These are phyloP conservation scores for Botia kubotai DNA, from an alignment of 2,797 vertebrate genomes.

Conservation along the genomic window DNA sequence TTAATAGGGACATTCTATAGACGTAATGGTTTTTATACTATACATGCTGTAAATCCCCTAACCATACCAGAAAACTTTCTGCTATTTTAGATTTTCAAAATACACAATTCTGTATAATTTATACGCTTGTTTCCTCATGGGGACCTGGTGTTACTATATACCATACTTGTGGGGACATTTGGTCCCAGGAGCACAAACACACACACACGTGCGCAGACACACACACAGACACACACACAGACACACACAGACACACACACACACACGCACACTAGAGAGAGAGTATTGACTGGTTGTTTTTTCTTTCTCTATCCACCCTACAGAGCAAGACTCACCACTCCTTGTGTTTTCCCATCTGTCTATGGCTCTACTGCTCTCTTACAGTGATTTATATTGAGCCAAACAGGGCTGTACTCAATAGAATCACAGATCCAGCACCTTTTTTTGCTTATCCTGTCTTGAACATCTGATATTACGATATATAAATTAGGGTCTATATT, in stretches of 20 bases:
- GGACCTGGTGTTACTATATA: too few relatives aligned
- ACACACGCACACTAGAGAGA: neutral
- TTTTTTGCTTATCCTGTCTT: slow-evolving; percentile 9
- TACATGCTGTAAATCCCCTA: too few relatives aligned
- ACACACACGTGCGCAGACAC: slow-evolving; percentile 1
- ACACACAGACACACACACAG: neutral
- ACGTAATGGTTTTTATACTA: too few relatives aligned
- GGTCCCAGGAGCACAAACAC: neutral
- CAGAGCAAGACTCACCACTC: slow-evolving; percentile 46
- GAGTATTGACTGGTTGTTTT: slow-evolving; percentile 48
- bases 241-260: neutral
- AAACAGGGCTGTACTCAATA: slow-evolving; percentile 28
- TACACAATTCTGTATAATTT: too few relatives aligned
- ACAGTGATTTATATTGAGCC: slow-evolving; percentile 41
- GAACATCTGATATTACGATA: neutral
- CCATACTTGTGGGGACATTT: too few relatives aligned
- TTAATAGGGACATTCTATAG: too few relatives aligned
- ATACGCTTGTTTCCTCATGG: too few relatives aligned
- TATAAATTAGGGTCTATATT: neutral
- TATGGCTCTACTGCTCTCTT: slow-evolving; percentile 34
- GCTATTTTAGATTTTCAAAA: too few relatives aligned
- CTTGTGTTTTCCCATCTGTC: slow-evolving; percentile 54
- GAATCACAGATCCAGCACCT: slow-evolving; percentile 15
- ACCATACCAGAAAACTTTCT: too few relatives aligned
- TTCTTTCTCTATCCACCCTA: slow-evolving; percentile 37